phyloP scores from a whole-genome alignment of 2,797 vertebrate species.

The Poeciliopsis gracilis region DNA sequence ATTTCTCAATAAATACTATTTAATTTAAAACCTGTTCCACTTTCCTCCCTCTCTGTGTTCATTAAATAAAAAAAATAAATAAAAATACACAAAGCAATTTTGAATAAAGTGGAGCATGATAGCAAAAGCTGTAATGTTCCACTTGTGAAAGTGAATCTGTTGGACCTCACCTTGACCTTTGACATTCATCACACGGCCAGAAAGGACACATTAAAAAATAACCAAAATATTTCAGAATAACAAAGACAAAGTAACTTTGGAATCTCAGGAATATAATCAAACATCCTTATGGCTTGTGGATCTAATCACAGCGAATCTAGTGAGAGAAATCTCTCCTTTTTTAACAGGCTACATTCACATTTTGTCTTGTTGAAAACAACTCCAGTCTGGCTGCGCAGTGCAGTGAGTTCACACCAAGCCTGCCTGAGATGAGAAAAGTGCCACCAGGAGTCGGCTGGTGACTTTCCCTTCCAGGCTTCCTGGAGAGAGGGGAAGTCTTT shows the following conservation, averaged over 20 bases:
- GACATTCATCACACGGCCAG: too few species aligned
- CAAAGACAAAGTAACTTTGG: not conserved
- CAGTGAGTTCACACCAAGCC: slow-evolving; percentile 13
- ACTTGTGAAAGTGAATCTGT: too few species aligned
- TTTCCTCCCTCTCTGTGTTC: not conserved
- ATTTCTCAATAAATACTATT: not conserved
- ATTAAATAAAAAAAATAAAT: too few species aligned
- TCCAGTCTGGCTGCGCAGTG: not conserved
- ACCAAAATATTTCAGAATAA: not conserved
- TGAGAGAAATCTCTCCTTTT: not conserved
- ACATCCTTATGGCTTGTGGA: not conserved
- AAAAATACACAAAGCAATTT: too few species aligned
- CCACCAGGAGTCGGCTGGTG: slow-evolving; percentile 1
- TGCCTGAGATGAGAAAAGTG: not conserved
- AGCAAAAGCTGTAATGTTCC: too few species aligned
- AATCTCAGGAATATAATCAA: not conserved
- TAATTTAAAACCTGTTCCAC: too few species aligned
- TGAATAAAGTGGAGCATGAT: too few species aligned
- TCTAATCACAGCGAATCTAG: not conserved
- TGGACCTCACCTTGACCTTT: too few species aligned
- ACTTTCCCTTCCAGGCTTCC: not conserved
- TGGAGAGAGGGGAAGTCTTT: not conserved
- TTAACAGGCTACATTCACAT: not conserved
- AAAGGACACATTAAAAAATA: not conserved
- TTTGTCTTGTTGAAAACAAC: not conserved